A percentile compares a stretch with the other conserved stretches of the same genome.
phyloP scores from a whole-genome alignment of 2,797 vertebrate species.

The Aplochiton taeniatus region DNA sequence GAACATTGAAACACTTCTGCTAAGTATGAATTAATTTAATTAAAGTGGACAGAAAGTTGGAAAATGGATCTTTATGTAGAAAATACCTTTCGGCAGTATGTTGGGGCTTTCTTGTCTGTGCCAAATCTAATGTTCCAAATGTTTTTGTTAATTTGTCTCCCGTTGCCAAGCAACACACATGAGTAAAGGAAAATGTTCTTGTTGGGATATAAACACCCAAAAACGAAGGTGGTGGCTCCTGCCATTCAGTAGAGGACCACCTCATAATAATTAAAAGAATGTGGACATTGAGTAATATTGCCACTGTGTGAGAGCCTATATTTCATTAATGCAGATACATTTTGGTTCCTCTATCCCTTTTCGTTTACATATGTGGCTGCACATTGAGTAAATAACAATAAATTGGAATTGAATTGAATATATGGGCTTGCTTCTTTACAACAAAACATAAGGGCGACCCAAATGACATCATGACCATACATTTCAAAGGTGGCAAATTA shows the following conservation, averaged over 20 bases:
- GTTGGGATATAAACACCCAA: slow-evolving; percentile 2
- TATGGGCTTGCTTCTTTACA: neutral
- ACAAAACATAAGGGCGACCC: neutral
- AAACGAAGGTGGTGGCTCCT: slow-evolving; percentile 38
- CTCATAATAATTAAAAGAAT: neutral
- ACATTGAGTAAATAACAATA: too few relatives aligned
- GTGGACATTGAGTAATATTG: neutral
- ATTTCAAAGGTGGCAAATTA: slow-evolving; percentile 39
- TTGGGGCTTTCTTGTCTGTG: slow-evolving; percentile 44
- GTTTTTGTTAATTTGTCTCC: slow-evolving; percentile 55
- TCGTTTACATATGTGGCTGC: too few relatives aligned
- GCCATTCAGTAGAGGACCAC: neutral
- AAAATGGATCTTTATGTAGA: slow-evolving; percentile 63
- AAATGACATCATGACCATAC: slow-evolving; percentile 12
- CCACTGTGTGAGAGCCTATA: slow-evolving; percentile 1
- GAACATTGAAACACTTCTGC: slow-evolving; percentile 62
- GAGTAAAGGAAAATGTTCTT: slow-evolving; percentile 13
- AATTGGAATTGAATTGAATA: too few relatives aligned
- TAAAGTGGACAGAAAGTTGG: slow-evolving; percentile 51
- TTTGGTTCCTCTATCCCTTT: neutral
- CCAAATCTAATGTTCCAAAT: slow-evolving; percentile 61
- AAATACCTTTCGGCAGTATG: slow-evolving; percentile 61
- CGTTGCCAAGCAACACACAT: slow-evolving; percentile 66
- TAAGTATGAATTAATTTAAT: slow-evolving; percentile 55
- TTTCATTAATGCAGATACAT: neutral